Evolutionary conservation across 2,113 vertebrate species (phyloP).

Genomic region (Crotophaga sulcirostris): DNA sequence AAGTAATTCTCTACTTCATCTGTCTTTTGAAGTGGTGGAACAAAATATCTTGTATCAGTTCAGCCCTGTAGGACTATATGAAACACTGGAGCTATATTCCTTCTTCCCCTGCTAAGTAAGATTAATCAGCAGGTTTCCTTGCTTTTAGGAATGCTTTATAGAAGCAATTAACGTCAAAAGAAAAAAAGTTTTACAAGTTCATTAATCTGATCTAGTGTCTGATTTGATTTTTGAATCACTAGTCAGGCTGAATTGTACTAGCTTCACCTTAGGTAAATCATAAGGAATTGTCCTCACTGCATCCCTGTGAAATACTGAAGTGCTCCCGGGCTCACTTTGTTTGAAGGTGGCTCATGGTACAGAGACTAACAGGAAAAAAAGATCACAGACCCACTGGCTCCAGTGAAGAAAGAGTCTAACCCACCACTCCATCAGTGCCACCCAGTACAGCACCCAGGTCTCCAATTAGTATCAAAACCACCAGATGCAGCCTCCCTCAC

Average conservation of each 20-base stretch:
- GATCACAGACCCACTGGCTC: not conserved
- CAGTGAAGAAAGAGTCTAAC: not conserved
- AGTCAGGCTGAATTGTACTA: not conserved
- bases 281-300: not conserved
- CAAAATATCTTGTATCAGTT: not conserved
- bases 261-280: not conserved
- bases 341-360: not conserved
- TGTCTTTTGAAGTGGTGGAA: not conserved
- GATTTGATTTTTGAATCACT: not conserved
- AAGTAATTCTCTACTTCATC: constrained; percentile 30
- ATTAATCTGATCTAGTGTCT: not conserved
- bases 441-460: not conserved
- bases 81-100: not conserved
- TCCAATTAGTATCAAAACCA: not conserved
- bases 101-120: not conserved
- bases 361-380: not conserved
- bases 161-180: not conserved
- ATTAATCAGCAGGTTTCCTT: not conserved
- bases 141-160: not conserved
- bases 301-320: not conserved
- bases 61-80: not conserved
- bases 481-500: not conserved
- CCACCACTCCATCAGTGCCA: not conserved
- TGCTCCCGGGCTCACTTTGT: not conserved
- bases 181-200: not conserved